Evolutionary conservation across 2,113 vertebrate species (phyloP).

Genomic region (Epinephelus cyanopodus): DNA sequence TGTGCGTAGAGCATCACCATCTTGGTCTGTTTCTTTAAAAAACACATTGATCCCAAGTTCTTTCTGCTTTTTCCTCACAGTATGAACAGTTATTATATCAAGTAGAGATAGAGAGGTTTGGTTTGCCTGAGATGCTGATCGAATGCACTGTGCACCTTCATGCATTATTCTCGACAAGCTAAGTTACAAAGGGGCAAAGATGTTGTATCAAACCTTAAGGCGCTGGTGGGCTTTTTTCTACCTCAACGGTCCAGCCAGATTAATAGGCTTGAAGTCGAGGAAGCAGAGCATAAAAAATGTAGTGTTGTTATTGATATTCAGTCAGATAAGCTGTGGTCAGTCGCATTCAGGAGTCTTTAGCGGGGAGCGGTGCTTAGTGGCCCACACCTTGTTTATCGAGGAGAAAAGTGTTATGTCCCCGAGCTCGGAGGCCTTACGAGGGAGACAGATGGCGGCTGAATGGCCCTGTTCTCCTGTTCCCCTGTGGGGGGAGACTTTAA

Average conservation of each 20-base stretch:
- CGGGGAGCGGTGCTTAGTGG: slow-evolving; percentile 29
- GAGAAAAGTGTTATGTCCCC: slow-evolving; percentile 58
- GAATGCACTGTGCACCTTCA: slow-evolving; percentile 56
- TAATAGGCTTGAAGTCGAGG: slow-evolving; percentile 38
- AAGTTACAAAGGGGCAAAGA: slow-evolving; percentile 24
- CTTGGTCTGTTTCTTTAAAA: slow-evolving; percentile 39
- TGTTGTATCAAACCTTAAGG: slow-evolving; percentile 40
- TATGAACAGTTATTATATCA: slow-evolving; percentile 47
- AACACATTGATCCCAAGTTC: slow-evolving; percentile 38
- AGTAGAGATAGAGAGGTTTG: slow-evolving; percentile 33
- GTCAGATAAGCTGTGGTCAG: slow-evolving; percentile 60
- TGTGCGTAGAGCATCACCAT: slow-evolving; percentile 8
- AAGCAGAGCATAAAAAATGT: slow-evolving; percentile 44
- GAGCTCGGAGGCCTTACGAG: slow-evolving; percentile 20
- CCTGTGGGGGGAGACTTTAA: slow-evolving; percentile 45
- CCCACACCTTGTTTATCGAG: slow-evolving; percentile 64
- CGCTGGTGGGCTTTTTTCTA: background rate
- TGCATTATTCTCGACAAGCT: slow-evolving; percentile 60
- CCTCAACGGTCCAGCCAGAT: slow-evolving; percentile 14
- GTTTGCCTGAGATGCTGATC: slow-evolving; percentile 14
- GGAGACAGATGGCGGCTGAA: slow-evolving; percentile 63
- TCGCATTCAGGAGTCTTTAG: slow-evolving; percentile 38
- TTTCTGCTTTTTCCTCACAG: slow-evolving; percentile 10
- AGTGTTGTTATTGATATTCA: slow-evolving; percentile 67
- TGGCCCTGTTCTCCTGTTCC: slow-evolving; percentile 12